Conservation (phyloP, 2,113 vertebrate genomes). For the Piaya cayana region DNA sequence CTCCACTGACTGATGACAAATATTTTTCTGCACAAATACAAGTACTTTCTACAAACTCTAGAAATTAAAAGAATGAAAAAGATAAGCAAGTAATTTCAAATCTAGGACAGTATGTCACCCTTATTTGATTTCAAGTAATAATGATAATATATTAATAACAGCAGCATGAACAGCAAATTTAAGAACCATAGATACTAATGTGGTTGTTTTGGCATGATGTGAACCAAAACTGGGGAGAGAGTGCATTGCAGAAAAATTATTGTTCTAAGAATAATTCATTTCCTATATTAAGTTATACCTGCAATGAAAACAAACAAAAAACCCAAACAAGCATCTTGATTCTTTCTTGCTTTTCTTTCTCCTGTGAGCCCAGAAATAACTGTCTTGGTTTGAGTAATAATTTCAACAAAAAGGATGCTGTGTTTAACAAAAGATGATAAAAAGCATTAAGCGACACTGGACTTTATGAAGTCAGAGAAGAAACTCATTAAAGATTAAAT, state of each 20-base stretch:
- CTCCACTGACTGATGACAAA: background rate
- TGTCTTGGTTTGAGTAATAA: background rate
- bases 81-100: background rate
- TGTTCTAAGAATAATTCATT: background rate
- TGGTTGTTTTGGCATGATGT: background rate
- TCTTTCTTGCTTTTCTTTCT: background rate
- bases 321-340: background rate
- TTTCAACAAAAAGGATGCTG: background rate
- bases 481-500: slow-evolving; percentile 27
- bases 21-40: background rate
- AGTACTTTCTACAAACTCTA: background rate
- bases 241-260: background rate
- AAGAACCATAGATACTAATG: background rate
- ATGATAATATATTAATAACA: background rate
- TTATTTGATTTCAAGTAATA: background rate
- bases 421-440: background rate
- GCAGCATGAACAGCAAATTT: background rate
- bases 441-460: background rate
- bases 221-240: background rate
- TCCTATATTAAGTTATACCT: background rate
- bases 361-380: background rate
- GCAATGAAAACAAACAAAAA: background rate
- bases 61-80: background rate
- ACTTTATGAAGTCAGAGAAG: background rate
- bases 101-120: background rate